phyloP scores from a whole-genome alignment of 2,797 vertebrate species.

The Diplodus sargus region DNA sequence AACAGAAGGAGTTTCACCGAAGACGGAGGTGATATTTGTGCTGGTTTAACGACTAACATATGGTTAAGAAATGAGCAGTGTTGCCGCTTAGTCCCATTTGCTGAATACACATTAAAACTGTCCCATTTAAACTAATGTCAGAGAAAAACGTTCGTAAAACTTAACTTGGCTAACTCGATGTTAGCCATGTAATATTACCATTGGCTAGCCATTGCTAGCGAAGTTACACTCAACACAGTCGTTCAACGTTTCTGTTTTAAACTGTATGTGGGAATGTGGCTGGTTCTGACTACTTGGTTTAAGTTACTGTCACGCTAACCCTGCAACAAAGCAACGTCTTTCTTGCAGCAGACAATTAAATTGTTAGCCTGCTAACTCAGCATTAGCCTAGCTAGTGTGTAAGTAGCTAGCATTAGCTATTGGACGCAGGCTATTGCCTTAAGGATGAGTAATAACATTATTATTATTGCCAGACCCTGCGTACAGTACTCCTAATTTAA shows the following conservation, averaged over 20 bases:
- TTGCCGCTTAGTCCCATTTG: not conserved
- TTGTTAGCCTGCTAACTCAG: conserved; percentile 1
- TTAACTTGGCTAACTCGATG: conserved; percentile 20
- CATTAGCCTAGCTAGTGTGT: conserved; percentile 22
- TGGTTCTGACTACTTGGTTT: not conserved
- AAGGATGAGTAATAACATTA: not conserved
- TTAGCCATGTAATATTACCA: conserved; percentile 23
- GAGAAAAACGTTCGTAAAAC: not conserved
- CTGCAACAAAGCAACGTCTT: not conserved
- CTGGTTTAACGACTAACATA: conserved; percentile 55
- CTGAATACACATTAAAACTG: not conserved
- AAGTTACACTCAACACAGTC: not conserved
- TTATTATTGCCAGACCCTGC: not conserved
- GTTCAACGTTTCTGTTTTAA: no score
- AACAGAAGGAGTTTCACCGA: conserved; percentile 59
- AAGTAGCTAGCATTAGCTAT: conserved; percentile 13
- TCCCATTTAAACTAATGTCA: not conserved
- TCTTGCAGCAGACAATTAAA: fast-evolving
- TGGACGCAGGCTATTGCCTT: not conserved
- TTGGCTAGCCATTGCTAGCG: conserved; percentile 41
- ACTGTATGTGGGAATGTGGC: not conserved
- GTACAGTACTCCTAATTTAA: not conserved
- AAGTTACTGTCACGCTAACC: not conserved
- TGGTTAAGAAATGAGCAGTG: not conserved
- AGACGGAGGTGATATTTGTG: conserved; percentile 85